phyloP scores from a whole-genome alignment of 2,888 invertebrate genomes.

The Nycteola revayana region DNA sequence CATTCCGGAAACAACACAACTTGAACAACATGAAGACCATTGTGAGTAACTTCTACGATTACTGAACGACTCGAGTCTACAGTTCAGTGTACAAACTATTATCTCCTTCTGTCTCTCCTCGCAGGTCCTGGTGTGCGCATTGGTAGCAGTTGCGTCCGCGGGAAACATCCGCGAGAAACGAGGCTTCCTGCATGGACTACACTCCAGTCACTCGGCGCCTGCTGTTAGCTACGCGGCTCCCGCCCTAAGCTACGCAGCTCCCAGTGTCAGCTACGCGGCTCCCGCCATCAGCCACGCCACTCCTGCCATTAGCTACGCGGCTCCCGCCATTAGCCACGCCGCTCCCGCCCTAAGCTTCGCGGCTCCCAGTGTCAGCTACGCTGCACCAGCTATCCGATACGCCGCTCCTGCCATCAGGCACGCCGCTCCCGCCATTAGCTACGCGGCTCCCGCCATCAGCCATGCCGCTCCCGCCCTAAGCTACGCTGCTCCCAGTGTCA shows the following conservation, averaged over 20 bases:
- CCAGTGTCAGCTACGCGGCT: slow-evolving; percentile 8
- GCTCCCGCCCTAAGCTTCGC: slow-evolving; percentile 14
- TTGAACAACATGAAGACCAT: too few species aligned
- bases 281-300: neutral
- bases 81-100: too few species aligned
- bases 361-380: slow-evolving; percentile 2
- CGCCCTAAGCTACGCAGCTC: neutral
- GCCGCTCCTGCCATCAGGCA: neutral
- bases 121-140: neutral
- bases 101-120: too few species aligned
- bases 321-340: slow-evolving; percentile 1
- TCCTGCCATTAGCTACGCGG: neutral
- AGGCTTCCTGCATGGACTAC: slow-evolving; percentile 4
- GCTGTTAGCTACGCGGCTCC: slow-evolving; percentile 7
- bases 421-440: slow-evolving; percentile 1
- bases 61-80: too few species aligned
- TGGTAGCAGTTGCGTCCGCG: slow-evolving; percentile 1
- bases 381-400: slow-evolving; percentile 2
- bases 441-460: neutral
- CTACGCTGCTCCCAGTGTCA: slow-evolving; percentile 9
- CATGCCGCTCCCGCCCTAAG: too few species aligned
- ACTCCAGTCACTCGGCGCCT: slow-evolving; percentile 5
- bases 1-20: too few species aligned
- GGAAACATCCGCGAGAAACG: slow-evolving; percentile 6
- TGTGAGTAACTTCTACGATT: too few species aligned